Conservation (phyloP, 1,140 invertebrate species). For the Coptotermes formosanus region DNA sequence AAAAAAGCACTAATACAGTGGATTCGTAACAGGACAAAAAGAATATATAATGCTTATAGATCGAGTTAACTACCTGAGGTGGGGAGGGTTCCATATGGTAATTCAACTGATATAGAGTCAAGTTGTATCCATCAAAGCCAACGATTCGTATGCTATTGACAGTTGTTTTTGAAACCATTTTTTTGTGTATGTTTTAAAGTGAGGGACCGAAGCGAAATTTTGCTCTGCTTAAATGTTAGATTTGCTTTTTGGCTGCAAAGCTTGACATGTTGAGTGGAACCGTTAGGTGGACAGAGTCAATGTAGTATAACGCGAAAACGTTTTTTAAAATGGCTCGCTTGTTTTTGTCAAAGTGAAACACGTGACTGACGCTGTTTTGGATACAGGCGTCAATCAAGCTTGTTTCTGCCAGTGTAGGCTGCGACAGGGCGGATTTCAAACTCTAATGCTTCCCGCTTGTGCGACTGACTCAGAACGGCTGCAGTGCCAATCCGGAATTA, state of each 20-base stretch:
- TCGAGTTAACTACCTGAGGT: background rate
- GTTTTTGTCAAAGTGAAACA: conserved; percentile 13
- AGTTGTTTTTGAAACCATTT: background rate
- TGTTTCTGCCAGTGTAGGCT: background rate
- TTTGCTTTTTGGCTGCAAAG: background rate
- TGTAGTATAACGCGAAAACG: background rate
- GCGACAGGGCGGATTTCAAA: background rate
- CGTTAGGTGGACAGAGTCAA: background rate
- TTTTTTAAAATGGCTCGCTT: background rate
- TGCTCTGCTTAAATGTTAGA: background rate
- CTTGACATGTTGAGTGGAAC: background rate
- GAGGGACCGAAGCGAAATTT: background rate
- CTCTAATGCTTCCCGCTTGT: background rate
- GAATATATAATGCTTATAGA: too few relatives aligned
- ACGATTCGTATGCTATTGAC: background rate
- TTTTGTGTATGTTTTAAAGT: background rate
- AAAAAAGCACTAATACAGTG: too few relatives aligned
- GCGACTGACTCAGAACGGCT: too few relatives aligned
- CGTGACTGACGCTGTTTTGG: background rate
- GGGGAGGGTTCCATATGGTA: background rate
- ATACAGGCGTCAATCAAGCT: conserved; percentile 5
- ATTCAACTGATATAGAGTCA: background rate
- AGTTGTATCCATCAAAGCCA: background rate
- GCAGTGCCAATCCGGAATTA: too few relatives aligned
- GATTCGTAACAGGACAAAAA: too few relatives aligned